Evolutionary conservation across 2,797 vertebrate species (phyloP).

Genomic region (Sphenopsis melanotis): DNA sequence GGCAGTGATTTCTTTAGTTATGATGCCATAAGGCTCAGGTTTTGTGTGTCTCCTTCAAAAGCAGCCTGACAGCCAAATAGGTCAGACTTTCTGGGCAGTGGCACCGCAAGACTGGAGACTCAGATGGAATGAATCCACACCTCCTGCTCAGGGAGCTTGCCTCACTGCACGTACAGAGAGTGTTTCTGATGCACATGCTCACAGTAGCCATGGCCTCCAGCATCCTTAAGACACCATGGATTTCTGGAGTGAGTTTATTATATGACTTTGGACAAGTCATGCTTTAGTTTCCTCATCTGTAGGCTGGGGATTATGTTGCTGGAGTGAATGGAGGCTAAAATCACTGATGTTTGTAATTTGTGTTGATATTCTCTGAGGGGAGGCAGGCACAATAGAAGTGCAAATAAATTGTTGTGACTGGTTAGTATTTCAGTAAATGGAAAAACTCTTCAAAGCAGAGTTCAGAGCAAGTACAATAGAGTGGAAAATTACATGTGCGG

Average conservation of each 20-base stretch:
- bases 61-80: neutral
- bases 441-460: conserved; percentile 49
- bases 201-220: conserved; percentile 6
- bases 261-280: conserved; percentile 27
- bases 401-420: conserved; percentile 64
- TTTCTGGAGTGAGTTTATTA: conserved; percentile 11
- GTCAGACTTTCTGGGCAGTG: neutral
- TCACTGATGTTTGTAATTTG: conserved; percentile 62
- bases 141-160: neutral
- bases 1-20: neutral
- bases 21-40: neutral
- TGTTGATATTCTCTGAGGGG: conserved; percentile 56
- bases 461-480: conserved; percentile 54
- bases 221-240: neutral
- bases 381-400: conserved; percentile 54
- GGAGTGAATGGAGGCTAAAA: conserved; percentile 53
- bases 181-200: neutral
- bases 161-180: neutral
- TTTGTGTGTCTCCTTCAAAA: neutral
- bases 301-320: conserved; percentile 34
- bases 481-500: conserved; percentile 52
- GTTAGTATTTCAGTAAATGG: conserved; percentile 58
- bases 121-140: neutral
- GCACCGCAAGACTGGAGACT: neutral
- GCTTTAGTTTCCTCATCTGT: conserved; percentile 12